Evolutionary conservation across 2,113 vertebrate species (phyloP).

Genomic region (Syngnathoides biaculeatus): DNA sequence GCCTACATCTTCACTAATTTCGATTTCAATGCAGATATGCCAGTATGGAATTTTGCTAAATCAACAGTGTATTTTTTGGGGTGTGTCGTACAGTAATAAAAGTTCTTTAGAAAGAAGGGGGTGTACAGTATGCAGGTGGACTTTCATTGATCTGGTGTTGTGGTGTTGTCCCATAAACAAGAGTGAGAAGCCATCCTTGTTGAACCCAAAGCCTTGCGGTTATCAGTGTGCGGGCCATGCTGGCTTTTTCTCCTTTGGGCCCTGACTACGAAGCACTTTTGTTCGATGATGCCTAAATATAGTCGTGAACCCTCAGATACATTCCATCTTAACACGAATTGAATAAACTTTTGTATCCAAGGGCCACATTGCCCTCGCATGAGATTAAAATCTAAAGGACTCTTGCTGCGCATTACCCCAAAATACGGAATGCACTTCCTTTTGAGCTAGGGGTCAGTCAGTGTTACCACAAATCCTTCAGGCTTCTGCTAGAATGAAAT

Average conservation of each 20-base stretch:
- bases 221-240: conserved; percentile 21
- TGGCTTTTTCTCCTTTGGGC: conserved; percentile 13
- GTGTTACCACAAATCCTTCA: too few species aligned
- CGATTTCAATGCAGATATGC: neutral
- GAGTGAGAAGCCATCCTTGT: conserved; percentile 18
- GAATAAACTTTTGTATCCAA: too few species aligned
- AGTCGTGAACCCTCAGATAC: neutral
- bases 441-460: too few species aligned
- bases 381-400: neutral
- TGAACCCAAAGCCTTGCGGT: conserved; percentile 27
- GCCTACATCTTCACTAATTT: too few species aligned
- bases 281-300: neutral
- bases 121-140: neutral
- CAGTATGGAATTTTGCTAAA: neutral
- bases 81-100: neutral
- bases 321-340: neutral
- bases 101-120: neutral
- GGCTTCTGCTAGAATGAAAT: too few species aligned
- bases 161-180: conserved; percentile 40
- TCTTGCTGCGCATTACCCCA: neutral
- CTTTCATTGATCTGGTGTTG: conserved; percentile 28
- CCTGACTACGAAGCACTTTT: neutral
- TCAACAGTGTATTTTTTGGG: neutral
- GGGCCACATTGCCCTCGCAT: neutral
- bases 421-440: neutral